These are phyloP conservation scores for Noctuana brunneofusca DNA, from an alignment of 2,888 invertebrate species.

Conservation along the genomic window DNA sequence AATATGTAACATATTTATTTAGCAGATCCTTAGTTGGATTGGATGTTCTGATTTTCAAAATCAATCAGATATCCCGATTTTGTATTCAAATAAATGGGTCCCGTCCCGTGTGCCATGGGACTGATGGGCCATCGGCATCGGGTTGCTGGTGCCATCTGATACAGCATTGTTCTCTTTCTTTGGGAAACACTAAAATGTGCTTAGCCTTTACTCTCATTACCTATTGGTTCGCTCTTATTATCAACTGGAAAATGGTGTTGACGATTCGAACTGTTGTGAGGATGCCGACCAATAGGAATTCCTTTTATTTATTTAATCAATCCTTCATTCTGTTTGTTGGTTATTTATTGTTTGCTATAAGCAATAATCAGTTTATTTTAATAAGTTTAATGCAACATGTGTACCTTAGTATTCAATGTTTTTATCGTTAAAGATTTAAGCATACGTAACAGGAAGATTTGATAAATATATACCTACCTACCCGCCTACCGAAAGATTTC, in stretches of 20 bases:
- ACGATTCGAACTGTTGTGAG: slow-evolving; percentile 5
- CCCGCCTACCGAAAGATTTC: too few species aligned
- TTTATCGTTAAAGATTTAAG: too few species aligned
- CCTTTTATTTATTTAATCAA: slow-evolving; percentile 5
- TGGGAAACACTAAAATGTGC: slow-evolving; percentile 48
- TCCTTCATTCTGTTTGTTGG: not conserved
- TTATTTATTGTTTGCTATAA: not conserved
- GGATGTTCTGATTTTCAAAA: too few species aligned
- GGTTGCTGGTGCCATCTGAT: slow-evolving; percentile 41
- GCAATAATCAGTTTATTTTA: too few species aligned
- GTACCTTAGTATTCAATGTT: too few species aligned
- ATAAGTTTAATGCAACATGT: too few species aligned
- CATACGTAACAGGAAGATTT: too few species aligned
- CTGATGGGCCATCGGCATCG: slow-evolving; percentile 5
- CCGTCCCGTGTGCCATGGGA: too few species aligned
- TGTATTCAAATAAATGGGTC: not conserved
- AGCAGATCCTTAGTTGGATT: too few species aligned
- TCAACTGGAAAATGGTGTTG: slow-evolving; percentile 10
- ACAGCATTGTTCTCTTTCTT: slow-evolving; percentile 47
- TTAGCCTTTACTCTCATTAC: slow-evolving; percentile 29
- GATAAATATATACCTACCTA: too few species aligned
- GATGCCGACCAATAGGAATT: slow-evolving; percentile 10
- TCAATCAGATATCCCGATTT: not conserved
- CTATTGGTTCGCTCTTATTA: not conserved
- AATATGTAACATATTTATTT: too few species aligned